Conservation (phyloP, 2,113 vertebrate species). For the Tringa solitaria region DNA sequence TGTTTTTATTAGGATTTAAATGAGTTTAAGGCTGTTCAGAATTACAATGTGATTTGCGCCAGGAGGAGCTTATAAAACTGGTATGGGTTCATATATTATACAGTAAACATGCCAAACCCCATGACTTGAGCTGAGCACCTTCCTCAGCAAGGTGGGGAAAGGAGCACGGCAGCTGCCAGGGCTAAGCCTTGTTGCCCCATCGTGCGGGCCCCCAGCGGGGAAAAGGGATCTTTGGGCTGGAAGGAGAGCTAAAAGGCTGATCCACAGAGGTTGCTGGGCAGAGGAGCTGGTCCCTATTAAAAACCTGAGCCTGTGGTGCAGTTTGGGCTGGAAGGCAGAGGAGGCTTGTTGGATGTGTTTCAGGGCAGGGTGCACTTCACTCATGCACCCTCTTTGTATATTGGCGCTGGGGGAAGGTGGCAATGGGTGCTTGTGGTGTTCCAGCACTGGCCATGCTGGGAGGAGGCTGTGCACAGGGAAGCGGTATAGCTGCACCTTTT, state of each 20-base stretch:
- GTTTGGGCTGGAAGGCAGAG: neutral
- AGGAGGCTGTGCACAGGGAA: neutral
- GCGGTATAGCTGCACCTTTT: too few species aligned
- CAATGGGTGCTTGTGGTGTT: neutral
- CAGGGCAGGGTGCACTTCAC: neutral
- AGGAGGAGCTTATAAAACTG: constrained; percentile 49
- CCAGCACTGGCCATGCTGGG: neutral
- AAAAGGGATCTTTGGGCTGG: neutral
- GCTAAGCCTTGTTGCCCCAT: neutral
- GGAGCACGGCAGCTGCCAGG: neutral
- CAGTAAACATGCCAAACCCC: neutral
- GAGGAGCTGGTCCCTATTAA: neutral
- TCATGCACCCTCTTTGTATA: neutral
- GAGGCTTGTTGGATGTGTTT: neutral
- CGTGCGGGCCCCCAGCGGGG: accelerated
- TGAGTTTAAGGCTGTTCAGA: constrained; percentile 61
- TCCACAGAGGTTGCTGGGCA: neutral
- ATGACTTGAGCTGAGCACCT: neutral
- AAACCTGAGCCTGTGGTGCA: neutral
- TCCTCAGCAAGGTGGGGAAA: neutral
- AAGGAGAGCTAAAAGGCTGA: neutral
- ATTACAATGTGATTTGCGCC: constrained; percentile 57
- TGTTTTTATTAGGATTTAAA: constrained; percentile 70
- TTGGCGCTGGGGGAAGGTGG: neutral
- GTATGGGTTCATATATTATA: constrained; percentile 14